Conservation (phyloP, 2,797 vertebrate genomes). For the Pseudocheirus occidentalis region DNA sequence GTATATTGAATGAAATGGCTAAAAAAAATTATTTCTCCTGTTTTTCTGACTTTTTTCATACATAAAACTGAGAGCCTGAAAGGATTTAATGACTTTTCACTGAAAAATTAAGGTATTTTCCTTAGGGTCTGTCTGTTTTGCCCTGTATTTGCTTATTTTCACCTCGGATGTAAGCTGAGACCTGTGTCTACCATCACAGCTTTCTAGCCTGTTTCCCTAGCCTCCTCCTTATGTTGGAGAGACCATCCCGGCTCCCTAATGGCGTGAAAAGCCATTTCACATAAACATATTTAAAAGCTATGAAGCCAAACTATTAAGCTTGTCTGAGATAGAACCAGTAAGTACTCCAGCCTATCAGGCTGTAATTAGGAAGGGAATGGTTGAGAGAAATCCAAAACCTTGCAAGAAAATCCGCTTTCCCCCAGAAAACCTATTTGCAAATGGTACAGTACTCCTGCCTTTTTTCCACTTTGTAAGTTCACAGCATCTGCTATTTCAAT, state of each 20-base stretch:
- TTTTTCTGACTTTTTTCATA: background rate
- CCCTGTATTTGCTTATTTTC: background rate
- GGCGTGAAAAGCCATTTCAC: slow-evolving; percentile 59
- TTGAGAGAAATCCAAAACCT: slow-evolving; percentile 75
- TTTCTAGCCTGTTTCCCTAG: background rate
- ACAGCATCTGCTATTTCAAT: slow-evolving; percentile 84
- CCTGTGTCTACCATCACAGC: slow-evolving; percentile 45
- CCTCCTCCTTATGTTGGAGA: slow-evolving; percentile 20
- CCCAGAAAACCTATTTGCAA: slow-evolving; percentile 82
- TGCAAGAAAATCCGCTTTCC: slow-evolving; percentile 76
- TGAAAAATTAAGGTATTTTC: background rate
- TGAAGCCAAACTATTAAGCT: slow-evolving; percentile 60
- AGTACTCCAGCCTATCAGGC: slow-evolving; percentile 58
- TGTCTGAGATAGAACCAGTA: slow-evolving; percentile 72
- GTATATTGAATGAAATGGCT: background rate
- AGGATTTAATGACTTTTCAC: background rate
- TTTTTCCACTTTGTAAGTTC: slow-evolving; percentile 79
- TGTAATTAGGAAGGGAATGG: slow-evolving; percentile 78
- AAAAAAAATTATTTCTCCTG: background rate
- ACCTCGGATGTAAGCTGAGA: slow-evolving; percentile 25
- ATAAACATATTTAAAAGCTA: slow-evolving; percentile 41
- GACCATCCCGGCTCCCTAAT: slow-evolving; percentile 51
- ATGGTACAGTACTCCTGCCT: slow-evolving; percentile 78
- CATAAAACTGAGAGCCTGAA: background rate
- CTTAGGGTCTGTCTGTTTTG: background rate